Base-by-base conservation (phyloP, 2,797 vertebrate genomes). In the Falco columbarius region DNA sequence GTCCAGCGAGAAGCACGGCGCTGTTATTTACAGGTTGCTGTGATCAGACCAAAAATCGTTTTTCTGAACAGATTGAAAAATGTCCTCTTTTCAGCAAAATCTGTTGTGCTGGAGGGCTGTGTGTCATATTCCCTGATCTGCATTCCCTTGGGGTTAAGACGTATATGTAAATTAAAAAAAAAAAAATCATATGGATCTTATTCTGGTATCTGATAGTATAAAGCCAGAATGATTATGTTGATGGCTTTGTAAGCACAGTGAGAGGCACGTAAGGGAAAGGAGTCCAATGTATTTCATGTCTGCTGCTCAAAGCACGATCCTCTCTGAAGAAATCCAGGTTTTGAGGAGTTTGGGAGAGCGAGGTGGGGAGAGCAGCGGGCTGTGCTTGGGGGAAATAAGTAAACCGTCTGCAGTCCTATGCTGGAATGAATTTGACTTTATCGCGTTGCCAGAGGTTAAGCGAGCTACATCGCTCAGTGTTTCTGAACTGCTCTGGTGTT, bases 401-500 rank as follows among this genome's bases (percentile, higher is more conserved):
- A 63, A 94, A 89, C 23, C 2, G 34, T 80, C 62, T 18, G 12
- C 86, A 94, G 67, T 79, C 62, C 59, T 89, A 6, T 55, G 40
- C 58, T 86, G 79, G 93, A 92, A 90, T 86, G 81, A 38, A 30
- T 61, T 82, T 83, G 82, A 80, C 86, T 95, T 92, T 91, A 72
- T 86, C 75, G 24, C 1, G 0, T 38, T 92, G 90, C 72, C 73
- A 89, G 97, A 98, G 96, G 96, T 97, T 92, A 96, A 97, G 94
- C 56, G 85, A 97, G 94, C 86, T 97, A 95, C 84, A 70, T 96
- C 10, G n/a, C 96, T 97, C 44, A 59, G 89, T 95, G 91, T 97
- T 98, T 97, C 97, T 95, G 93, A 98, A 92, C 95, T 76, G 94
- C 95, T 97, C 91, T 97, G 92, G 88, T 96, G 96, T 98, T 97